These are phyloP conservation scores for Aphis gossypii DNA, from an alignment of 1,140 invertebrate species.

Conservation along the genomic window DNA sequence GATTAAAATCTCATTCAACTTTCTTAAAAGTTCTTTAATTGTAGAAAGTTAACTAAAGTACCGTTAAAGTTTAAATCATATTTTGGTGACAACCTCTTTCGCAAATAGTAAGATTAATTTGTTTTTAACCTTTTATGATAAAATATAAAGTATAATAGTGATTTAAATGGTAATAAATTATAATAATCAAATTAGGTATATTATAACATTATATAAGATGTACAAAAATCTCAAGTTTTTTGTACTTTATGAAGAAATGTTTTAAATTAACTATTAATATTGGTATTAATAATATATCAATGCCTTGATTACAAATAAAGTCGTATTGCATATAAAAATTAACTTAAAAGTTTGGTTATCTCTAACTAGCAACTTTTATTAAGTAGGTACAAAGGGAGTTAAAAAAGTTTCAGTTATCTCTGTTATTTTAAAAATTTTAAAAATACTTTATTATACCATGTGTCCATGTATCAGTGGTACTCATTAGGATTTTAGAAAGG, in stretches of 20 bases:
- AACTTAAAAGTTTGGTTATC: background rate
- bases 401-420: background rate
- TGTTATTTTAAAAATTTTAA: background rate
- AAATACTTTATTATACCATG: no score
- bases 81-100: background rate
- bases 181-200: background rate
- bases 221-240: background rate
- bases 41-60: no score
- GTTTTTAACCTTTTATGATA: background rate
- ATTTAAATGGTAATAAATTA: no score
- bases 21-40: background rate
- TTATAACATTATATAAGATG: background rate
- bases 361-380: background rate
- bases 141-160: background rate
- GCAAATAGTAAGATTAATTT: background rate
- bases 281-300: no score
- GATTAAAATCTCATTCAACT: background rate
- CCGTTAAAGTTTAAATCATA: background rate
- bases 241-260: background rate
- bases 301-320: no score
- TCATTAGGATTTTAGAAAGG: no score
- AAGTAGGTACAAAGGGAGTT: background rate
- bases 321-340: background rate
- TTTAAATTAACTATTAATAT: background rate
- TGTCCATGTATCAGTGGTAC: no score